A percentile compares a stretch with the other conserved stretches of the same genome.
Evolutionary conservation across 2,797 vertebrate genomes (phyloP).

Genomic region (Phaenicophaeus curvirostris): DNA sequence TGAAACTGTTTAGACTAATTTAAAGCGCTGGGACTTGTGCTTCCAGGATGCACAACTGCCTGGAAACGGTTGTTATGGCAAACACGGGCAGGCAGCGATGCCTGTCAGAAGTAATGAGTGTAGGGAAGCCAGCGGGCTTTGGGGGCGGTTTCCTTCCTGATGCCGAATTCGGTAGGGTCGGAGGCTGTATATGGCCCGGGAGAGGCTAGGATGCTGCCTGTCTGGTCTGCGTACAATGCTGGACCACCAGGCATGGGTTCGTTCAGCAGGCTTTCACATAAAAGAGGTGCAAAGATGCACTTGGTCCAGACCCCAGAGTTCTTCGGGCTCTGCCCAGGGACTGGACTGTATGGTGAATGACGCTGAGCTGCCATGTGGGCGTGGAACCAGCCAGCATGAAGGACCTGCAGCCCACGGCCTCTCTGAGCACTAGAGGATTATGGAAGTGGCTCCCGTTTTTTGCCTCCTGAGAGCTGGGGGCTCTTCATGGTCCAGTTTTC

Average conservation of each 20-base stretch:
- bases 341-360: background rate
- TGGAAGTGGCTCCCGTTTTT: background rate
- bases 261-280: background rate
- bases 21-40: slow-evolving; percentile 39
- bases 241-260: background rate
- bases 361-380: fast-evolving
- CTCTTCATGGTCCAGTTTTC: background rate
- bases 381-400: background rate
- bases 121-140: background rate
- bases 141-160: background rate
- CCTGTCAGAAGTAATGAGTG: slow-evolving; percentile 47
- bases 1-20: slow-evolving; percentile 62
- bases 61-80: slow-evolving; percentile 73
- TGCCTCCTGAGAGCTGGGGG: background rate
- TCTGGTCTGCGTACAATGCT: background rate
- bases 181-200: fast-evolving
- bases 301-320: background rate
- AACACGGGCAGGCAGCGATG: background rate
- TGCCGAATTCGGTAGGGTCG: background rate
- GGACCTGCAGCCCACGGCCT: background rate
- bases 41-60: slow-evolving; percentile 53
- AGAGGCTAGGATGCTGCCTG: background rate
- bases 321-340: background rate
- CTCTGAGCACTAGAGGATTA: fast-evolving
- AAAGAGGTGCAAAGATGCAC: background rate